These are phyloP conservation scores for Pocillopora meandrina DNA, from an alignment of 92 coral and sea anemone genomes.

Conservation along the genomic window DNA sequence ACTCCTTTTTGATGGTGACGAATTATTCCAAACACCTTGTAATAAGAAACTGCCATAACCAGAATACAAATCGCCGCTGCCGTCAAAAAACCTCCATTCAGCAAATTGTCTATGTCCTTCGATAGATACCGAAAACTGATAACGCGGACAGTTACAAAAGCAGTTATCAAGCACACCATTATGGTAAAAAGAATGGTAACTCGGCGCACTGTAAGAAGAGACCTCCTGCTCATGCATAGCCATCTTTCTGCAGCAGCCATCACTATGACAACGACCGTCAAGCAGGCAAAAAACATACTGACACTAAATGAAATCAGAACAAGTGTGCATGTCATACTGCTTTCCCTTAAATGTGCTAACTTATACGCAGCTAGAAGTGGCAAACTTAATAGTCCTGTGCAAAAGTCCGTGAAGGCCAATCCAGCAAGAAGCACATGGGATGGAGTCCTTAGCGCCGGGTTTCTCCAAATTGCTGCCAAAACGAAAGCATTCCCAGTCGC, in stretches of 20 bases:
- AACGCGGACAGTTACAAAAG: neutral
- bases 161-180: neutral
- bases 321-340: neutral
- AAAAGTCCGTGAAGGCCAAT: constrained; percentile 3
- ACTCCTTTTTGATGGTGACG: neutral
- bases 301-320: neutral
- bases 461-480: constrained; percentile 1
- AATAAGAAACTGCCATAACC: neutral
- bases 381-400: neutral
- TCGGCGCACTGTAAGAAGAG: constrained; percentile 9
- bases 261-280: neutral
- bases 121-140: neutral
- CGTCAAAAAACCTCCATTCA: neutral
- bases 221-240: neutral
- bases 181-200: neutral
- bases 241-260: constrained; percentile 14
- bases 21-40: neutral
- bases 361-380: neutral
- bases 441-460: neutral
- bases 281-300: neutral
- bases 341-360: neutral
- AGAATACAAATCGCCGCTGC: neutral
- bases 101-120: neutral
- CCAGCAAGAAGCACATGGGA: constrained; percentile 4
- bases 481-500: neutral